phyloP scores from a whole-genome alignment of 2,888 invertebrate species.

The Camponotus fellah region DNA sequence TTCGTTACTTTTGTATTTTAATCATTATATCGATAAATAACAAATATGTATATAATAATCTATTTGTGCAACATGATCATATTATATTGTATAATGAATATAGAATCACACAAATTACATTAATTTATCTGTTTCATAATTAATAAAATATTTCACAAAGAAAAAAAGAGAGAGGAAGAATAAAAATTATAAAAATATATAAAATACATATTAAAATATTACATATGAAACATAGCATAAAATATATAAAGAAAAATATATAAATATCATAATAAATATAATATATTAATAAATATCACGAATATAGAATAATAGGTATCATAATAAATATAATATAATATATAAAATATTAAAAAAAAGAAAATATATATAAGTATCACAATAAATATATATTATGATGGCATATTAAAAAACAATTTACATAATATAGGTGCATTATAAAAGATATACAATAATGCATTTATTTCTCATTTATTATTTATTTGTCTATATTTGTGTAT shows the following conservation, averaged over 20 bases:
- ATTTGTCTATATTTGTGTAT: too few relatives aligned
- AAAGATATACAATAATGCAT: background rate
- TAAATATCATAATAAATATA: background rate
- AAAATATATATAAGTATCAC: background rate
- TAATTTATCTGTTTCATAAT: background rate
- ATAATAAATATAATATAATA: too few relatives aligned
- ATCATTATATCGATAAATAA: background rate
- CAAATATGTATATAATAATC: background rate
- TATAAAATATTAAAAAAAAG: background rate
- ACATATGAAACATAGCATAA: background rate
- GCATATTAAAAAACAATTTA: background rate
- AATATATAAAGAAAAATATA: background rate
- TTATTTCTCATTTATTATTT: background rate
- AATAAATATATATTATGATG: background rate
- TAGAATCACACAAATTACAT: background rate
- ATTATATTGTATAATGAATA: background rate
- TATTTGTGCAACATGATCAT: constrained; percentile 3
- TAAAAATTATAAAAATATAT: background rate
- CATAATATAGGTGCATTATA: background rate
- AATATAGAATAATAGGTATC: too few relatives aligned
- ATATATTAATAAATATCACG: background rate
- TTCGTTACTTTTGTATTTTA: background rate
- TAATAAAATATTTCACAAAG: background rate
- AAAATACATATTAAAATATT: constrained; percentile 12
- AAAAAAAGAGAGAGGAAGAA: background rate